Conservation (phyloP, 2,888 invertebrate genomes). For the Troides helena region DNA sequence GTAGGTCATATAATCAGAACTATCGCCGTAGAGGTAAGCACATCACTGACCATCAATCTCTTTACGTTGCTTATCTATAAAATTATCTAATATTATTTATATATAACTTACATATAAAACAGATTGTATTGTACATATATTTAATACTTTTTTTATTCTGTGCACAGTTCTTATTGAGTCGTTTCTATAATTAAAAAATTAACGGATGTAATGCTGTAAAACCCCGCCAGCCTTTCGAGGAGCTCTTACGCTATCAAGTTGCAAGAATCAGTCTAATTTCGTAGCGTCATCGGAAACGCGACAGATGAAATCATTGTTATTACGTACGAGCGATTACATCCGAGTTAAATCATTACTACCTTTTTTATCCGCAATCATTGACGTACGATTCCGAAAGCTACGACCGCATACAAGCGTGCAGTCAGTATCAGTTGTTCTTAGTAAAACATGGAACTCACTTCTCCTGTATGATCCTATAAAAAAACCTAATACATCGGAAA, state of each 20-base stretch:
- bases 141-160: too few species aligned
- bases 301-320: constrained; percentile 21
- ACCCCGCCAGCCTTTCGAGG: constrained; percentile 18
- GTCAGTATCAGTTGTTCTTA: neutral
- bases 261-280: constrained; percentile 20
- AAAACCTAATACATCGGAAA: too few species aligned
- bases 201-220: constrained; percentile 10
- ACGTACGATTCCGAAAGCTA: constrained; percentile 13
- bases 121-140: too few species aligned
- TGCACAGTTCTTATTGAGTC: neutral
- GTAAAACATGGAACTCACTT: neutral
- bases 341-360: neutral
- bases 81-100: too few species aligned
- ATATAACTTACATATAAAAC: too few species aligned
- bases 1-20: too few species aligned
- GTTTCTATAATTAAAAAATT: constrained; percentile 1
- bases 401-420: constrained; percentile 20
- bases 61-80: too few species aligned
- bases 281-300: constrained; percentile 16
- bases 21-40: too few species aligned
- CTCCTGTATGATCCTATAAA: neutral
- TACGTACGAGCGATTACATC: constrained; percentile 2
- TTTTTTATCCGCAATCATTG: constrained; percentile 15
- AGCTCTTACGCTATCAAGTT: constrained; percentile 19
- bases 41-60: too few species aligned